Evolutionary conservation across 2,888 invertebrate species (phyloP), one percentile per base, ranked within the genome.

Genomic region (Dryomyza anilis): DNA sequence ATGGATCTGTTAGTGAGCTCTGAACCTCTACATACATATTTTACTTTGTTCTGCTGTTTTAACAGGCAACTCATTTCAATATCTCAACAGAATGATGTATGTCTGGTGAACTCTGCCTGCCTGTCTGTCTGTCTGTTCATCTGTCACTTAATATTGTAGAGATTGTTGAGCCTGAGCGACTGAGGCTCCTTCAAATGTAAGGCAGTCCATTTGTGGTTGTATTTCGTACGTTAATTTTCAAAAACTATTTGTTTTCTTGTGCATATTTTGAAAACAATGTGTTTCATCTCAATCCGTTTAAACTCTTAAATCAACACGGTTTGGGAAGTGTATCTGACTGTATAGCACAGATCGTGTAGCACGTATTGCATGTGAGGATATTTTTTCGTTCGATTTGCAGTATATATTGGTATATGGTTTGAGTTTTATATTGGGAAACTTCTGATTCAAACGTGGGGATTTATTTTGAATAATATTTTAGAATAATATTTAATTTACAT

Each of bases 241-340:
- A 21, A 59, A 46, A 29, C 43, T 23, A 19, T 57, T 57, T 57
- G 23, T n/a, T 10, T 65, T 39, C 63, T 57, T 16, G 48, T 52
- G 55, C 57, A 16, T 23, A 43, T 59, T 52, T 48, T 55, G 53
- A 60, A 64, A 67, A 69, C 69, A 62, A 64, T 66, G 68, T 70
- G 70, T 69, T 70, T 68, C 68, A 70, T 69, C 63, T 70, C 70
- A 70, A 69, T 67, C 67, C 65, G 64, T 65, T 67, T 67, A 61
- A 68, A 60, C 64, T 67, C 64, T 59, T 64, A 67, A 66, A 65
- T 65, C 67, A 67, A 64, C 67, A 68, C 62, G 67, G 74, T 71
- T 72, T 74, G 73, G 76, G 76, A 76, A 75, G 76, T 76, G 73
- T 70, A 74, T 76, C 72, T 76, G 19, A 33, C 14, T 33, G 19